These are phyloP conservation scores for Tiliqua scincoides DNA, from an alignment of 2,113 vertebrate genomes.

Conservation along the genomic window DNA sequence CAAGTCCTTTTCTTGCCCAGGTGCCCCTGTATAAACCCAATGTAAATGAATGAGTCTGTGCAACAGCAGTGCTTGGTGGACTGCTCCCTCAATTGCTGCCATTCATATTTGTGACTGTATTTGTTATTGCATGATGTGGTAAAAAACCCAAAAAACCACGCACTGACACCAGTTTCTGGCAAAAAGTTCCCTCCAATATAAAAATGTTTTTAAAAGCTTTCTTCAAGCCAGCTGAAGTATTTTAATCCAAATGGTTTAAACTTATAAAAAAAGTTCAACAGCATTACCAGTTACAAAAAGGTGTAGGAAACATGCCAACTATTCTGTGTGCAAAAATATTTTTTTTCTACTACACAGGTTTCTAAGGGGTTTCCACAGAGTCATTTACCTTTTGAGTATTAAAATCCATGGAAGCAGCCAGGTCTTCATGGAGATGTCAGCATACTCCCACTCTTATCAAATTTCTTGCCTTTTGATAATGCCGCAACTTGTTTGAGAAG, in stretches of 20 bases:
- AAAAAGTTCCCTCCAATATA: constrained; percentile 75
- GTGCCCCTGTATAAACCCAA: not conserved
- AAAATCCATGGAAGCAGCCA: constrained; percentile 53
- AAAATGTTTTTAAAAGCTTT: constrained; percentile 74
- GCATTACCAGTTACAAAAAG: constrained; percentile 78
- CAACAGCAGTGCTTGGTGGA: constrained; percentile 53
- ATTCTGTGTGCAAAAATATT: constrained; percentile 78
- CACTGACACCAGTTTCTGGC: constrained; percentile 78
- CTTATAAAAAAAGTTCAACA: constrained; percentile 71
- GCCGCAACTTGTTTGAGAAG: constrained; percentile 97
- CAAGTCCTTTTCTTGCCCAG: not conserved
- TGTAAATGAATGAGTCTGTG: not conserved
- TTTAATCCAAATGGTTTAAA: constrained; percentile 73
- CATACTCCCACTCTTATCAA: constrained; percentile 93
- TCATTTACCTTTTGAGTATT: constrained; percentile 60
- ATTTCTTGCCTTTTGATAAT: constrained; percentile 98
- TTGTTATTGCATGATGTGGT: constrained; percentile 79
- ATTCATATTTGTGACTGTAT: constrained; percentile 42
- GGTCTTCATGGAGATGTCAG: constrained; percentile 90
- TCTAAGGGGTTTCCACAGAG: constrained; percentile 84
- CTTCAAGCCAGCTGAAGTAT: constrained; percentile 86
- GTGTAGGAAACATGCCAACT: constrained; percentile 78
- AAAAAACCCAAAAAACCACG: constrained; percentile 56
- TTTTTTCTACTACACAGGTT: constrained; percentile 73
- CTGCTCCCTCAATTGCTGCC: constrained; percentile 44